These are phyloP conservation scores for Oplegnathus fasciatus DNA, from an alignment of 2,113 vertebrate species.

Conservation along the genomic window DNA sequence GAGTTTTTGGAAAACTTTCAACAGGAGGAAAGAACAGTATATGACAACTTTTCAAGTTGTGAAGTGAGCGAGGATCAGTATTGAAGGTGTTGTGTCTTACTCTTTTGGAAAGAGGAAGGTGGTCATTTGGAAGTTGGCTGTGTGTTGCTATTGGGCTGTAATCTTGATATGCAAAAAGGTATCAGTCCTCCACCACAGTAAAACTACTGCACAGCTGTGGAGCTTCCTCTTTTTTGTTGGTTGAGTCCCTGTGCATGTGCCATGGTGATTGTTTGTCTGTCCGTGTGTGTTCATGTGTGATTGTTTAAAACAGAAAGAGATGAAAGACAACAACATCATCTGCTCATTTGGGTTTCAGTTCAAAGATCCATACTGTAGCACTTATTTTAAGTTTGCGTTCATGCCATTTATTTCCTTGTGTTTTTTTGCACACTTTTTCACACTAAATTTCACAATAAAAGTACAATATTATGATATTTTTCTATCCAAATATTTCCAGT, in stretches of 20 bases:
- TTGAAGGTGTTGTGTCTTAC: neutral
- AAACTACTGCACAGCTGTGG: constrained; percentile 80
- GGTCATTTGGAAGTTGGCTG: constrained; percentile 46
- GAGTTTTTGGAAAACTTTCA: neutral
- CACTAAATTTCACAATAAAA: too few relatives aligned
- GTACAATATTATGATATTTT: neutral
- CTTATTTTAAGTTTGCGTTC: neutral
- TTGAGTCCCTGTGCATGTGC: neutral
- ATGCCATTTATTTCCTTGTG: neutral
- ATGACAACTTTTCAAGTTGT: neutral
- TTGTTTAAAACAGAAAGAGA: constrained; percentile 12
- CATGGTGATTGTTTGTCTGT: constrained; percentile 34
- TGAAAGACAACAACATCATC: constrained; percentile 14
- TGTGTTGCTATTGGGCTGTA: constrained; percentile 49
- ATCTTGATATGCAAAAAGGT: constrained; percentile 86
- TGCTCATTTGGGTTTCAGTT: neutral
- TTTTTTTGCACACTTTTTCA: neutral
- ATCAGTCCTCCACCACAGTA: constrained; percentile 34
- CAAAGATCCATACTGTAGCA: neutral
- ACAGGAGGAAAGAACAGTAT: neutral
- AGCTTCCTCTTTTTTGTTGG: constrained; percentile 84
- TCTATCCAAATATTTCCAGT: neutral
- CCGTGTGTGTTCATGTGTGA: constrained; percentile 41
- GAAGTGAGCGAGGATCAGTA: neutral
- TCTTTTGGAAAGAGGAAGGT: constrained; percentile 68